Conservation (phyloP, 2,888 invertebrate species). For the Tolmerus cingulatus region DNA sequence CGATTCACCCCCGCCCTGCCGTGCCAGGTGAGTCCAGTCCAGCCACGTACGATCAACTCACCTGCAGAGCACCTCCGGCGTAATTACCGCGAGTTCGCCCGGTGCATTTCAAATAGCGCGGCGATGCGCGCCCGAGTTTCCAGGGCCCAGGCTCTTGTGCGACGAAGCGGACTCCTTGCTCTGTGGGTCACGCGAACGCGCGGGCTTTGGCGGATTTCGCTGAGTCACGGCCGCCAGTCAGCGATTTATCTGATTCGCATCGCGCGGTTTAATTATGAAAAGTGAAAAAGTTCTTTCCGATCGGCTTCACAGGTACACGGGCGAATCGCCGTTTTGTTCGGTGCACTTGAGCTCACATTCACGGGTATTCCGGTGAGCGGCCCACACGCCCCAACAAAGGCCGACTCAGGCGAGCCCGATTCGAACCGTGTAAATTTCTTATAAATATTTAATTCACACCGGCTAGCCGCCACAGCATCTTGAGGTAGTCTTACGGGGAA, state of each 20-base stretch:
- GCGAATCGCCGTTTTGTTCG: constrained; percentile 1
- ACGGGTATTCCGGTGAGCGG: neutral
- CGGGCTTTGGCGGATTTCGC: neutral
- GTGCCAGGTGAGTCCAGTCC: neutral
- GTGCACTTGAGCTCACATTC: constrained; percentile 23
- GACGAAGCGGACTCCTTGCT: neutral
- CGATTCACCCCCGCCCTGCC: constrained; percentile 19
- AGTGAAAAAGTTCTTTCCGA: constrained; percentile 17
- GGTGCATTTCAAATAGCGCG: neutral
- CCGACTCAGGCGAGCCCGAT: neutral
- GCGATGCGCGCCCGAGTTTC: neutral
- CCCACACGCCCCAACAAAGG: neutral
- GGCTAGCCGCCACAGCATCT: neutral
- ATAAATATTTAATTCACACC: neutral
- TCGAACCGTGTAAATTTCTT: neutral
- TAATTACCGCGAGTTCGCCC: neutral
- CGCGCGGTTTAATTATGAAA: constrained; percentile 28
- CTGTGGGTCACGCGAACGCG: constrained; percentile 16
- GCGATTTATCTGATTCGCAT: constrained; percentile 28
- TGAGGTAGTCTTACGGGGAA: neutral
- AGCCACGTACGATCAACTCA: neutral
- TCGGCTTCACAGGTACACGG: neutral
- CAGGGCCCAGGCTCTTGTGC: neutral
- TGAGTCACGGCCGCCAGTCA: constrained; percentile 24
- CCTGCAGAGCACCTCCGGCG: neutral